A percentile compares a stretch with the other conserved stretches of the same genome.
Conservation (phyloP, 2,113 vertebrate species). For the Alosa alosa region DNA sequence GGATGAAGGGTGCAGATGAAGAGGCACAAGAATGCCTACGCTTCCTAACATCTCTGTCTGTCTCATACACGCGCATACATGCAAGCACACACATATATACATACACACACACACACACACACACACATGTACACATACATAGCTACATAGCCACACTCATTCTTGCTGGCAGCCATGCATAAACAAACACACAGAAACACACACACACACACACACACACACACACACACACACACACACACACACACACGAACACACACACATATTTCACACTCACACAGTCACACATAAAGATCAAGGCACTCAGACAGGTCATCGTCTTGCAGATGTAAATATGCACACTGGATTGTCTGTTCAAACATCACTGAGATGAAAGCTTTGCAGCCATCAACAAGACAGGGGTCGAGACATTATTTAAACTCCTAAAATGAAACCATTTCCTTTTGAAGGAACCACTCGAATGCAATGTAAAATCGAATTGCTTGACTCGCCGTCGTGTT, state of each 20-base stretch:
- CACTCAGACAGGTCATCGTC: slow-evolving; percentile 22
- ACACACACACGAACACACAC: background rate
- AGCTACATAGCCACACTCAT: background rate
- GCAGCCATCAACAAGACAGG: background rate
- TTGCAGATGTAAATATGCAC: slow-evolving; percentile 40
- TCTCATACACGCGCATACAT: background rate
- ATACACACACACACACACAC: background rate
- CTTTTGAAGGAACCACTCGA: slow-evolving; percentile 53
- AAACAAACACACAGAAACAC: background rate
- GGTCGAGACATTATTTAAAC: slow-evolving; percentile 29
- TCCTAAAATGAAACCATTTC: slow-evolving; percentile 53
- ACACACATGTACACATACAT: background rate
- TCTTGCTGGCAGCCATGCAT: background rate
- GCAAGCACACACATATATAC: background rate
- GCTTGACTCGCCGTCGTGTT: slow-evolving; percentile 39
- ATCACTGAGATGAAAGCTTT: slow-evolving; percentile 28
- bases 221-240: background rate
- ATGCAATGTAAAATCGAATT: slow-evolving; percentile 61
- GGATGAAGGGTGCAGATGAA: slow-evolving; percentile 39
- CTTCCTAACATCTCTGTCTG: slow-evolving; percentile 13
- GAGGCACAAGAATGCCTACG: slow-evolving; percentile 39
- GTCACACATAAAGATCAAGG: background rate
- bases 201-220: background rate
- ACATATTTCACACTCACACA: background rate
- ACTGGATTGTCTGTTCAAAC: slow-evolving; percentile 27